phyloP scores from a whole-genome alignment of 2,888 invertebrate species.

The Ectropis crepuscularia region DNA sequence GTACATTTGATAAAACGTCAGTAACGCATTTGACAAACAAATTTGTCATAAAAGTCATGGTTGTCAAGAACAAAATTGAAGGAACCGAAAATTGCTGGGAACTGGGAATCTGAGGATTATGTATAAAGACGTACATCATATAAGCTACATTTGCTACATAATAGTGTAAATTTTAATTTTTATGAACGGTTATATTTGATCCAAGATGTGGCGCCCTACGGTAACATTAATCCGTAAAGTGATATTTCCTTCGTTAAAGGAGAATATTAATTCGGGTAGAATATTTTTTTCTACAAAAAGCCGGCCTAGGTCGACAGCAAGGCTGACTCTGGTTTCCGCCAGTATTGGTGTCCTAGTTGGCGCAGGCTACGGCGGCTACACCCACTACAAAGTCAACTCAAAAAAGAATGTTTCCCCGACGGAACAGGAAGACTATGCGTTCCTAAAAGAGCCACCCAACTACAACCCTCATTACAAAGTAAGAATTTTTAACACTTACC shows the following conservation, averaged over 20 bases:
- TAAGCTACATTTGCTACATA: no score
- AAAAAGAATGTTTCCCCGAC: slow-evolving; percentile 57
- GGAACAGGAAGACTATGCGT: slow-evolving; percentile 71
- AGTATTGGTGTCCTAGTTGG: slow-evolving; percentile 84
- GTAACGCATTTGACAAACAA: no score
- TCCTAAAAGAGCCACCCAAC: slow-evolving; percentile 76
- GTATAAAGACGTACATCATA: no score
- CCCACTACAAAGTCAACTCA: slow-evolving; percentile 76
- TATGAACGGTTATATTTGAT: not conserved
- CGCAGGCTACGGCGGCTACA: slow-evolving; percentile 82
- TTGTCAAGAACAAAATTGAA: no score
- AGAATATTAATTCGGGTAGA: slow-evolving; percentile 59
- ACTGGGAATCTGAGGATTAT: no score
- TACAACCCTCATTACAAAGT: slow-evolving; percentile 82
- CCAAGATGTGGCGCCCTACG: slow-evolving; percentile 74
- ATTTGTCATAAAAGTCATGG: no score
- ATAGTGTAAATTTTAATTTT: no score
- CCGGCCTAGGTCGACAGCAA: slow-evolving; percentile 70
- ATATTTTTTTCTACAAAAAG: slow-evolving; percentile 67
- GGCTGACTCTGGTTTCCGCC: slow-evolving; percentile 84
- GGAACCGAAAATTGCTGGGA: no score
- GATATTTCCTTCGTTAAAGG: slow-evolving; percentile 62
- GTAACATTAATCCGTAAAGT: slow-evolving; percentile 67
- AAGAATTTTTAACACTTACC: slow-evolving; percentile 26
- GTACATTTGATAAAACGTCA: no score